A percentile compares a stretch with the other conserved stretches of the same genome.
Conservation (phyloP, 1,140 invertebrate species). For the Pararge aegeria region DNA sequence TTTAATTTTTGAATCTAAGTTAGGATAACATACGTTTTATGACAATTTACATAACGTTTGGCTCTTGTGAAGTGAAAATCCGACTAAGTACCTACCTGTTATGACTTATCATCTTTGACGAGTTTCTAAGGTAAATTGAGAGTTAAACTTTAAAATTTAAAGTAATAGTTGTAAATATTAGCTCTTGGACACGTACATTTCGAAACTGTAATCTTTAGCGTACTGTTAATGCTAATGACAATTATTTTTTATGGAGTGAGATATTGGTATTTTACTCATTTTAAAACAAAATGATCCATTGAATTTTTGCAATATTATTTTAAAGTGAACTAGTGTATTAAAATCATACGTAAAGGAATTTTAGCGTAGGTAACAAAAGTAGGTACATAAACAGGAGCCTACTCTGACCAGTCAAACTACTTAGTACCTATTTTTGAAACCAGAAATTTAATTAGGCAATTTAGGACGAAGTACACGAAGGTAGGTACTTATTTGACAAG, state of each 20-base stretch:
- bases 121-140: constrained; percentile 40
- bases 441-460: no score
- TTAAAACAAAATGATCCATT: background rate
- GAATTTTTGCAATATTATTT: no score
- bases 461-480: no score
- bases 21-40: constrained; percentile 4
- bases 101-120: constrained; percentile 32
- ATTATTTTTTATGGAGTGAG: constrained; percentile 24
- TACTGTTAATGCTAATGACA: constrained; percentile 56
- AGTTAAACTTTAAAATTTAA: constrained; percentile 37
- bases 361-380: no score
- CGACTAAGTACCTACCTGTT: background rate
- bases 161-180: constrained; percentile 50
- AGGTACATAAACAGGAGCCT: no score
- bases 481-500: no score
- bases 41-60: constrained; percentile 5
- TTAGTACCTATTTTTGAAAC: no score
- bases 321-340: no score
- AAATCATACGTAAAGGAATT: no score
- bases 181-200: constrained; percentile 63
- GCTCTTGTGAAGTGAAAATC: constrained; percentile 12
- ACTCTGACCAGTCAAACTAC: no score
- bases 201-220: constrained; percentile 66
- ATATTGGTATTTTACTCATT: background rate
- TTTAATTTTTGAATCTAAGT: constrained; percentile 8